A percentile compares a stretch with the other conserved stretches of the same genome.
Conservation (phyloP, 2,888 invertebrate species). For the Ypsolopha sequella region DNA sequence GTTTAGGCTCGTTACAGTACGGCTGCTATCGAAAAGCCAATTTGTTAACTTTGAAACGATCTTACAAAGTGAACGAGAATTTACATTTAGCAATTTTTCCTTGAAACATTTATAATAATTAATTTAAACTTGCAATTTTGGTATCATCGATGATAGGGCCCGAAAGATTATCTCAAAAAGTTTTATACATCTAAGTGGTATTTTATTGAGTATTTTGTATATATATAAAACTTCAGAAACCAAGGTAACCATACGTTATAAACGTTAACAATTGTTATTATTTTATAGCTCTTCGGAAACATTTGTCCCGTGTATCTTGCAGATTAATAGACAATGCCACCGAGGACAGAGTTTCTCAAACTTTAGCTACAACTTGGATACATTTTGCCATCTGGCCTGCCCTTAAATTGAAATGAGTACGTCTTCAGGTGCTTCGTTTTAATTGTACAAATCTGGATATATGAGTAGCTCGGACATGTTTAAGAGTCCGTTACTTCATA, state of each 20-base stretch:
- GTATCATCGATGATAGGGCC: no score
- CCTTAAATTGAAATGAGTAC: slow-evolving; percentile 63
- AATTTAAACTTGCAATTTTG: no score
- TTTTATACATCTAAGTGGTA: no score
- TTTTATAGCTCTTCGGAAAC: neutral
- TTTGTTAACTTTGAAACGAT: neutral
- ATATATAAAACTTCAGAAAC: no score
- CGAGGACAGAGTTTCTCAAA: slow-evolving; percentile 58
- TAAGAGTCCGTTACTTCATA: no score
- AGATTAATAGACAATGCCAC: slow-evolving; percentile 54
- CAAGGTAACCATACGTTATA: neutral
- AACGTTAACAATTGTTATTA: neutral
- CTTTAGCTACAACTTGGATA: slow-evolving; percentile 45
- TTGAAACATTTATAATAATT: no score
- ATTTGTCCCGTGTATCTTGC: slow-evolving; percentile 3
- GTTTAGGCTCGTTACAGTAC: neutral
- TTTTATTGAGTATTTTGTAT: neutral
- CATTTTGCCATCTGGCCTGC: slow-evolving; percentile 53
- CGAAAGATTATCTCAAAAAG: no score
- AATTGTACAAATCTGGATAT: slow-evolving; percentile 10
- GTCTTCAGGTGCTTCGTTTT: slow-evolving; percentile 46
- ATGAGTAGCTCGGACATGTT: no score
- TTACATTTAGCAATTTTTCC: neutral
- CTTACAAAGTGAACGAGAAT: neutral
- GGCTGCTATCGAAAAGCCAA: neutral